Base-by-base conservation (phyloP, 35 echinoderm and acorn worm species). In the Anneissia japonica region DNA sequence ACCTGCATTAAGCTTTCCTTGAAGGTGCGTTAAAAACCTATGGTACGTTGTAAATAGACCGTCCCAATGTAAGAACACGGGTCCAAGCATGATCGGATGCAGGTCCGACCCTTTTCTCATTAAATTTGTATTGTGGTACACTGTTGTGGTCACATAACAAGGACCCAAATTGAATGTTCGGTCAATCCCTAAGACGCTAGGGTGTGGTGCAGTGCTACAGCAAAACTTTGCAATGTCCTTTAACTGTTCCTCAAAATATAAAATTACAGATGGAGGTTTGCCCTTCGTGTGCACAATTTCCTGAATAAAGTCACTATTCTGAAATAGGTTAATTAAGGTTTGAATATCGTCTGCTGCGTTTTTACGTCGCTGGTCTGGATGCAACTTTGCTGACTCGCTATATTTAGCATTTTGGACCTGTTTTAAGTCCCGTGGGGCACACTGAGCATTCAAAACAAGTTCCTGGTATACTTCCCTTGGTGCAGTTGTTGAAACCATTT, bases 321-420 rank as follows among this genome's bases (percentile, higher is more conserved):
- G 84, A 45, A 86, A 75, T 34, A 36, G 13, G 78, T 29, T 75
- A 2, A 86, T 19, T 0, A 86, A 2, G 32, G 0, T 78, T 43
- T 86, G 84, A 17, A 78, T 86, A 37, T 86, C 74, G 28, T 86
- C 84, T 39, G 84, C 84, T 21, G 26, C 0, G 34, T 86, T 74
- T 76, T 72, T 86, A 2, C 30, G 19, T n/a, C 46, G 81, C 26
- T 84, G 34, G 30, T 64, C 6, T 14, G 37, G 10, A 46, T 31
- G 28, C 3, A 28, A 4, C 9, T 75, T 46, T 75, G 74, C 35
- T 5, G n/a, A 10, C 35, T 23, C 32, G 0, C 4, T 2, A 31
- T 85, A 75, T 77, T 74, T 77, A 23, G 74, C 74, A 86, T 86
- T 86, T 45, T 86, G 84, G 32, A 86, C 84, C 37, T 86, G 84